A percentile compares a stretch with the other conserved stretches of the same genome.
Evolutionary conservation across 2,113 vertebrate genomes (phyloP).

Genomic region (Cyanoramphus novaezelandiae): DNA sequence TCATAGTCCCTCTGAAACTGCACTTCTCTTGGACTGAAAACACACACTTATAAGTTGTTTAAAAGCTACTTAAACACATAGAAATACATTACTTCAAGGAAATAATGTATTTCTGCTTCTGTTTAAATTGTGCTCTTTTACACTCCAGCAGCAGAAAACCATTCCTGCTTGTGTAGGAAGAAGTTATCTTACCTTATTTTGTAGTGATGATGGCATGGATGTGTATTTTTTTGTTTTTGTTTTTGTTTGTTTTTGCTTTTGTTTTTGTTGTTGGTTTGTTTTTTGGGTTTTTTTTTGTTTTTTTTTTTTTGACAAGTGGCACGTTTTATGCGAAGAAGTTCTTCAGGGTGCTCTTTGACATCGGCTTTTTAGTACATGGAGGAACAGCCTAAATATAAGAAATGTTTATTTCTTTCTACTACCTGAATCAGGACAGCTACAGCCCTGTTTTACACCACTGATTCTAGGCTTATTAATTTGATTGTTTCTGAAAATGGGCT

Average conservation of each 20-base stretch:
- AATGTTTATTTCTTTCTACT: background rate
- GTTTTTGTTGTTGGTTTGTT: too few relatives aligned
- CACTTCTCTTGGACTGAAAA: background rate
- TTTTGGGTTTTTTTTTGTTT: too few relatives aligned
- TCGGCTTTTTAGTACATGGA: fast-evolving
- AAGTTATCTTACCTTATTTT: background rate
- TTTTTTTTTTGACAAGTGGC: too few relatives aligned
- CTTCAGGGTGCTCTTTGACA: background rate
- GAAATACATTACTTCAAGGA: background rate
- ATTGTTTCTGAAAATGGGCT: background rate
- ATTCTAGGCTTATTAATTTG: background rate
- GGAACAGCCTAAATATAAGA: background rate
- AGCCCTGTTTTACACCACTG: background rate
- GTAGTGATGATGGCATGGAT: background rate
- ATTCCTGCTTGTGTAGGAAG: background rate
- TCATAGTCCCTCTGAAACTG: background rate
- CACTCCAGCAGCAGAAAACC: background rate
- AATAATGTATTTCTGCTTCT: background rate
- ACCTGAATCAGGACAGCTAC: background rate
- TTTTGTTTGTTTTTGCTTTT: background rate
- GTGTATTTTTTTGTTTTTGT: background rate
- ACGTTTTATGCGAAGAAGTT: too few relatives aligned
- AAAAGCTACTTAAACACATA: background rate
- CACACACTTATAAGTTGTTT: background rate
- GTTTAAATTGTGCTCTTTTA: background rate